These are phyloP conservation scores for Leucoma salicis DNA, from an alignment of 2,888 invertebrate species.

Conservation along the genomic window DNA sequence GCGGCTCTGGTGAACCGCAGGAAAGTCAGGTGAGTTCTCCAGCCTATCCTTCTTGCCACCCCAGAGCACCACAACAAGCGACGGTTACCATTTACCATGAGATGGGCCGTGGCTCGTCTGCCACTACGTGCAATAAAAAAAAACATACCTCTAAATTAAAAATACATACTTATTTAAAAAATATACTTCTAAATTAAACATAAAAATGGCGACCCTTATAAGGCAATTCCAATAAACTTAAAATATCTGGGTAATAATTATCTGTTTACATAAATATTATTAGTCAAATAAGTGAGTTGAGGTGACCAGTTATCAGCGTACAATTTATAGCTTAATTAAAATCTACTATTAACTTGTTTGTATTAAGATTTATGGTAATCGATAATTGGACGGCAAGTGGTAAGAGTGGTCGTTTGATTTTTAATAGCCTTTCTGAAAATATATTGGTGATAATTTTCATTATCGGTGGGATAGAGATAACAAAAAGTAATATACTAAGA, in stretches of 20 bases:
- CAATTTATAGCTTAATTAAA: constrained; percentile 27
- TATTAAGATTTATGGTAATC: constrained; percentile 30
- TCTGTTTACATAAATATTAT: constrained; percentile 11
- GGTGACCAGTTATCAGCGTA: constrained; percentile 14
- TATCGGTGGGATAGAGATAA: not conserved
- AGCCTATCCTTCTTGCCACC: too few relatives aligned
- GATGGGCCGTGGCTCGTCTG: too few relatives aligned
- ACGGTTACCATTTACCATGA: too few relatives aligned
- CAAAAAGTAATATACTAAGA: too few relatives aligned
- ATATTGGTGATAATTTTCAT: not conserved
- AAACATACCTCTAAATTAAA: too few relatives aligned
- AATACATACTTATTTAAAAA: too few relatives aligned
- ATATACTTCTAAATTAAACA: not conserved
- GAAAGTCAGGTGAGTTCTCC: too few relatives aligned
- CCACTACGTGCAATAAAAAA: too few relatives aligned
- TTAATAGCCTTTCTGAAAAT: not conserved
- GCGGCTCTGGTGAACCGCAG: too few relatives aligned
- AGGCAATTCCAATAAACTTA: not conserved
- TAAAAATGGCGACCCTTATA: not conserved
- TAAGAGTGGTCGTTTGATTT: constrained; percentile 1
- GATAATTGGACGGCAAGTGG: constrained; percentile 10
- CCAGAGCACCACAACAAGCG: too few relatives aligned
- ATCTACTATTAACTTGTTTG: constrained; percentile 14
- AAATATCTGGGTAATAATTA: constrained; percentile 11
- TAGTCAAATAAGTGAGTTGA: constrained; percentile 17